These are phyloP conservation scores for Casuarius casuarius DNA, from an alignment of 2,113 vertebrate species.

Conservation along the genomic window DNA sequence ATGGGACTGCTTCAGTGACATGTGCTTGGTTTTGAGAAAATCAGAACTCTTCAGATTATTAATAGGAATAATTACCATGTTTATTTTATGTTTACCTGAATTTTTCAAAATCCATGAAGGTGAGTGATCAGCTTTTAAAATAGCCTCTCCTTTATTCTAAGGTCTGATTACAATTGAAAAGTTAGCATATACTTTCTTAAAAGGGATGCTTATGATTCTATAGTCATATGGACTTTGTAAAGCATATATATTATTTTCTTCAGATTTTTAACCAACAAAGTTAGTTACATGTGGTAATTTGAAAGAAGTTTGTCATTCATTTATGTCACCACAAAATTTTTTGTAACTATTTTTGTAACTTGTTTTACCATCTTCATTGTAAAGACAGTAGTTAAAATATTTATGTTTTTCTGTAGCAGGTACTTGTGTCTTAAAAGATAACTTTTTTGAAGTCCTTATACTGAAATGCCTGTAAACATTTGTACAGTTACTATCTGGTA, in stretches of 20 bases:
- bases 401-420: background rate
- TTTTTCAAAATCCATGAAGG: slow-evolving; percentile 85
- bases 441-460: background rate
- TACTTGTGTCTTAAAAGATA: background rate
- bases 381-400: background rate
- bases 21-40: slow-evolving; percentile 80
- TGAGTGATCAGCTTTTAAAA: slow-evolving; percentile 68
- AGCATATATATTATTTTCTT: background rate
- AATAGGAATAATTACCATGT: slow-evolving; percentile 78
- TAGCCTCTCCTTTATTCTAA: background rate
- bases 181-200: background rate
- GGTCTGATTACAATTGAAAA: background rate
- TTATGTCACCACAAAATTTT: background rate
- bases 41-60: slow-evolving; percentile 78
- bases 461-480: background rate
- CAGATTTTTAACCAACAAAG: background rate
- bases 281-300: background rate
- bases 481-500: background rate
- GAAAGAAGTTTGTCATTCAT: background rate
- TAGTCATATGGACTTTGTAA: background rate
- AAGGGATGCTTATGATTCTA: background rate
- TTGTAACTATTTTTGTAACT: background rate
- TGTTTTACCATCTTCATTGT: background rate
- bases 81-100: slow-evolving; percentile 90
- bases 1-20: slow-evolving; percentile 44